phyloP scores from a whole-genome alignment of 2,797 vertebrate genomes.

The Malurus splendens region DNA sequence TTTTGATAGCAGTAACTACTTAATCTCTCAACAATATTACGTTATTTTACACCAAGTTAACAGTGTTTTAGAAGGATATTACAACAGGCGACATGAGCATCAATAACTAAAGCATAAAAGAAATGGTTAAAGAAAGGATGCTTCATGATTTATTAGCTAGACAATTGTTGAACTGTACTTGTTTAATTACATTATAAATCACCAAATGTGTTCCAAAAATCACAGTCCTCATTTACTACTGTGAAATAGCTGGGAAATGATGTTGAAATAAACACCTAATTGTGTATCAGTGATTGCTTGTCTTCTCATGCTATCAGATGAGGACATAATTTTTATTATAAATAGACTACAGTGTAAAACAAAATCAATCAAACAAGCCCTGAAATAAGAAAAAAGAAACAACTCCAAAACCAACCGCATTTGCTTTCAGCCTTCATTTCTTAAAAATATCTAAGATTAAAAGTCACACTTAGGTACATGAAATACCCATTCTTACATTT shows the following conservation, averaged over 20 bases:
- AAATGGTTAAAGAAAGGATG: neutral
- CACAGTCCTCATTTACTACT: neutral
- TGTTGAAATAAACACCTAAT: neutral
- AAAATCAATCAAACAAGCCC: neutral
- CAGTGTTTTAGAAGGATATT: neutral
- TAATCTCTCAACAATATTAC: neutral
- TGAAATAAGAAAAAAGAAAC: neutral
- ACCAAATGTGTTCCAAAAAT: neutral
- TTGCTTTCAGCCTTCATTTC: neutral
- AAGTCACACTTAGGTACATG: neutral
- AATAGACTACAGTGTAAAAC: neutral
- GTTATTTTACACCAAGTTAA: neutral
- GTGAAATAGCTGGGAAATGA: neutral
- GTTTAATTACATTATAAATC: neutral
- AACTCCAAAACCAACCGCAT: neutral
- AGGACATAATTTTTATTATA: neutral
- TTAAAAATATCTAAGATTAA: neutral
- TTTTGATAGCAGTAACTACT: neutral
- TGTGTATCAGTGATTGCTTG: neutral
- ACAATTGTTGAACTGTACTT: neutral
- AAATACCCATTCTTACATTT: neutral
- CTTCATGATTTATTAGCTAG: neutral
- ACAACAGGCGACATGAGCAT: neutral
- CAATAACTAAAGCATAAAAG: neutral
- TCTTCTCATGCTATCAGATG: neutral